Evolutionary conservation across 1,140 invertebrate genomes (phyloP), one percentile per base, ranked within the genome.

Genomic region (Diuraphis noxia): DNA sequence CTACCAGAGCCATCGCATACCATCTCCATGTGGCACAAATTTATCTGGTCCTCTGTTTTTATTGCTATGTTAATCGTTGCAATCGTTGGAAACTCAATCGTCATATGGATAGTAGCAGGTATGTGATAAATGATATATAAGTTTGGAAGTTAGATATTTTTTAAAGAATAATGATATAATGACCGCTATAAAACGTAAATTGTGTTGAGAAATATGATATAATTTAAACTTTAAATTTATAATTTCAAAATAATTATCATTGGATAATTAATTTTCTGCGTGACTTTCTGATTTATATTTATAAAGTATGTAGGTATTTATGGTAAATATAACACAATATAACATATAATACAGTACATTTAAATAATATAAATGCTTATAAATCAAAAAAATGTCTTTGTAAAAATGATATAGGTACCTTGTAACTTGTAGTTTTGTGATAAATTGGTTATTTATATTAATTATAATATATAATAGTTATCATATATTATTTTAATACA

Each of bases 21-120:
- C 86, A 84, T 96, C 93, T 94, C 94, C 1, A 93, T 94, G 91
- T 96, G 95, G 95, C 95, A 95, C 25, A 95, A 96, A 93, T 95
- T 95, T 82, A 34, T 38, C 25, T 97, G 96, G 96, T 95, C 95
- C 38, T 94, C 95, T 30, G 94, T 97, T 30, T 97, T 97, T 92
- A 94, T 95, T 0, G 95, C 96, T 77, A 97, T 98, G 95, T 94
- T 97, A 23, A 93, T 97, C 40, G 95, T 97, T 17, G 97, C 97
- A 5, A 96, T 96, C 56, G 95, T 96, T 13, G 97, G 97, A 21
- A 98, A 98, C 93, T 95, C 96, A 63, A 97, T 98, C 91, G 97
- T 98, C 52, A 97, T 98, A 92, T 98, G 97, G 97, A 98, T 98
- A 93, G 97, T 98, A 41, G 95, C 97, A 92, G 96, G 96, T 97